Evolutionary conservation across 2,797 vertebrate genomes (phyloP).

Genomic region (Siniperca scherzeri): DNA sequence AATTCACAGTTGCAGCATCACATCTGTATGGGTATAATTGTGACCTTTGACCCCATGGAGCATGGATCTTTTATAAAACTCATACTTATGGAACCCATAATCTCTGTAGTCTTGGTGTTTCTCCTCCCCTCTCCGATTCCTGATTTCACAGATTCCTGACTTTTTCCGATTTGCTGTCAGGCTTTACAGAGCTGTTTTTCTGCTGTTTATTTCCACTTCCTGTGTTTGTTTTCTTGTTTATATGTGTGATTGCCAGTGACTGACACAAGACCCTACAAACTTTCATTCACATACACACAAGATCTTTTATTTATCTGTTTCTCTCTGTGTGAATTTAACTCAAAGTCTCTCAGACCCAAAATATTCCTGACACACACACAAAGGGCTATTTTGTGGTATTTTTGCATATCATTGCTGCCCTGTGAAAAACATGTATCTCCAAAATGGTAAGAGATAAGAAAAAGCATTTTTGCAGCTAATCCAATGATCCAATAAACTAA

Average conservation of each 20-base stretch:
- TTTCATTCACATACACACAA: not conserved
- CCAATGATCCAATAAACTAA: too few species aligned
- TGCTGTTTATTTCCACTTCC: conserved; percentile 47
- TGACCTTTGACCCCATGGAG: conserved; percentile 49
- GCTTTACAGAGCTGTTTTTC: conserved; percentile 16
- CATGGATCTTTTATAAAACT: conserved; percentile 1
- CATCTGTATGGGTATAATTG: conserved; percentile 40
- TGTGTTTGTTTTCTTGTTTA: conserved; percentile 45
- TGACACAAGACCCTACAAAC: not conserved
- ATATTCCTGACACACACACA: not conserved
- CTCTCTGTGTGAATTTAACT: not conserved
- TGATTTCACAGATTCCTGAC: conserved; percentile 9
- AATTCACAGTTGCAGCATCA: conserved; percentile 39
- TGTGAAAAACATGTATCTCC: not conserved
- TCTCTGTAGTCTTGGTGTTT: not conserved
- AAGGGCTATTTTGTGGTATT: not conserved
- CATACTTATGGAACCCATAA: conserved; percentile 19
- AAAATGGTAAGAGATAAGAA: not conserved
- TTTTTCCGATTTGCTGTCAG: conserved; percentile 1
- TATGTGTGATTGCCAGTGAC: conserved; percentile 6
- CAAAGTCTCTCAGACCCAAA: not conserved
- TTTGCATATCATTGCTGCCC: not conserved
- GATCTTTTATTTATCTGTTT: not conserved
- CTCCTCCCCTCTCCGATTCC: not conserved
- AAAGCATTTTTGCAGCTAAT: not conserved